phyloP scores from a whole-genome alignment of 2,797 vertebrate genomes.

The Thripadectes ignobilis region DNA sequence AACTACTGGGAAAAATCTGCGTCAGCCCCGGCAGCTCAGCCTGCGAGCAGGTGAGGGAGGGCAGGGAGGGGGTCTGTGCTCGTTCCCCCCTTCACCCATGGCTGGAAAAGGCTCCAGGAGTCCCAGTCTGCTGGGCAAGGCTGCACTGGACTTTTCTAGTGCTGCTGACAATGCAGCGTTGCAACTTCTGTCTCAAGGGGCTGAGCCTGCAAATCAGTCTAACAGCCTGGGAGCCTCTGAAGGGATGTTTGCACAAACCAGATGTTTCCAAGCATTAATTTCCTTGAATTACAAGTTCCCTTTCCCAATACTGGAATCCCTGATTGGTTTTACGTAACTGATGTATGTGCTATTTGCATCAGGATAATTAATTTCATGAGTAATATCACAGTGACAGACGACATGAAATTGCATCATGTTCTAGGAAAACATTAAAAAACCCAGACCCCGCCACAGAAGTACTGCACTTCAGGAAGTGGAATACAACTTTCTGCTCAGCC shows the following conservation, averaged over 20 bases:
- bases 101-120: not conserved
- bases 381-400: not conserved
- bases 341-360: not conserved
- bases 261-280: not conserved
- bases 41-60: not conserved
- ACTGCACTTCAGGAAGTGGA: not conserved
- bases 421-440: not conserved
- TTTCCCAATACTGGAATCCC: not conserved
- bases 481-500: not conserved
- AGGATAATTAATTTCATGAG: not conserved
- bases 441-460: not conserved
- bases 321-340: not conserved
- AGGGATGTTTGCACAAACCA: not conserved
- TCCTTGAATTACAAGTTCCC: not conserved
- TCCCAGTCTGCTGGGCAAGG: not conserved
- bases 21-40: not conserved
- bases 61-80: not conserved
- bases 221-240: not conserved
- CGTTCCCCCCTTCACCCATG: not conserved
- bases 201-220: not conserved
- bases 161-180: not conserved
- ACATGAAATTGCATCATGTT: rapidly evolving
- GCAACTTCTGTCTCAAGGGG: not conserved
- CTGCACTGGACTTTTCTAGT: not conserved
- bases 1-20: not conserved